Base-by-base conservation (phyloP, 2,888 invertebrate species). In the Capitulum mitella region DNA sequence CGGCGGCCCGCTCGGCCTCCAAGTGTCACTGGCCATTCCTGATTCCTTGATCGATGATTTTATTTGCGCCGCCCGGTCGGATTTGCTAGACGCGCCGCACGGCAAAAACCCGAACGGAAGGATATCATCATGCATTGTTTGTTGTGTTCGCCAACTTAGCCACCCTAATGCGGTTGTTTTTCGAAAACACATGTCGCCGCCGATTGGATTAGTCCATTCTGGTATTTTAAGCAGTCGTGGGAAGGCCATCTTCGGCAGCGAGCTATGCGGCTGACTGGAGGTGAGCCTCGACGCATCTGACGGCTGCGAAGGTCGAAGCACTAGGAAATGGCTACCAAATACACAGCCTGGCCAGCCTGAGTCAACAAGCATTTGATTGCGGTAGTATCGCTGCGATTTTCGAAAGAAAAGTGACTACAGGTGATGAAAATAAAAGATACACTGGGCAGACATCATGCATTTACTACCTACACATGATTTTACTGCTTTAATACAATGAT, bases 91-190 rank as follows among this genome's bases (percentile, higher is more conserved):
- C 14, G 29, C 58, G 29, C 14, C 29, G 58, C 58, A 14, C 32
- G 34, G 19, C 29, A 32, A 64, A 64, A 64, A 64, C 16, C 32
- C 29, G 14, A 16, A 34, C 64, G 29, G 34, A 32, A 16, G 64
- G 64, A 16, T 51, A 64, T 64, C 64, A 64, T 64, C 64, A 64
- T 64, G 64, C 64, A 64, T 64, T 64, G 64, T 64, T 64, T 64
- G 64, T 64, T 64, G 34, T 64, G 64, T 64, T 64, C 64, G 34
- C 64, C 32, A 64, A 64, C 64, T 64, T 34, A 64, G 64, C 29
- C 34, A 64, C 19, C 29, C 64, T 64, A 64, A 64, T 64, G 64
- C 64, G 34, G 34, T 5, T 64, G 64, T 64, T 64, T 64, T 32
- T 64, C 64, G 64, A 64, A 64, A 64, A 64, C 64, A 64, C 64